Base-by-base conservation (phyloP, 2,888 invertebrate species). In the Phyllotreta cruciferae region DNA sequence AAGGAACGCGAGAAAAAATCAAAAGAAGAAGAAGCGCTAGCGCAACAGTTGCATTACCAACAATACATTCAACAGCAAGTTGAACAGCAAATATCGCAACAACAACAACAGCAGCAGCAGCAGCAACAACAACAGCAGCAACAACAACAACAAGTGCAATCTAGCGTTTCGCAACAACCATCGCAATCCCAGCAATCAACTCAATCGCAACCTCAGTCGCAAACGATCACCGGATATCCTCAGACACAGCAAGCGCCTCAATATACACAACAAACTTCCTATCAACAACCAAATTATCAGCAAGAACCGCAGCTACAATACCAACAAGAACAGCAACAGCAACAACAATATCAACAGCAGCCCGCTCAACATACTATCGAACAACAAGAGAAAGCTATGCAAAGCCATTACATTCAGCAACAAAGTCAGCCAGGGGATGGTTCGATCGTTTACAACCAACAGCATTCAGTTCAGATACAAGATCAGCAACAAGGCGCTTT, bases 1-100 rank as follows among this genome's bases (percentile, higher is more conserved):
- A 87, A 82, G 85, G 88, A 67, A 83, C 70, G 87, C 82, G 85
- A 86, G 64, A 85, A 85, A 64, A 78, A 80, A 55, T 78, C 77
- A 44, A 81, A 81, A 67, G 80, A 82, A 60, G 79, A 81, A 58
- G 79, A 82, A 71, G 77, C 80, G 1, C 76, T 85, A 6, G 77
- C 77, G 34, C 86, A 87, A 68, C 85, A 86, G 63, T 81, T 85
- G 71, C 82, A 85, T 66, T 85, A 85, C 71, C 84, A 85, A 71
- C 83, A 84, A 64, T 82, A 84, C 52, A 82, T 87, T 79, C 86
- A 87, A 74, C 83, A 83, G 41, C 82, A 86, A 65, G 80, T 87
- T 39, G 86, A 86, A 66, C 85, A 86, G 69, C 78, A 78, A 54
- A 71, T 76, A 41, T 66, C 74, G 11, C 76, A 77, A 60, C 76